Base-by-base conservation (phyloP, 2,888 invertebrate species). In the Dryomyza anilis region DNA sequence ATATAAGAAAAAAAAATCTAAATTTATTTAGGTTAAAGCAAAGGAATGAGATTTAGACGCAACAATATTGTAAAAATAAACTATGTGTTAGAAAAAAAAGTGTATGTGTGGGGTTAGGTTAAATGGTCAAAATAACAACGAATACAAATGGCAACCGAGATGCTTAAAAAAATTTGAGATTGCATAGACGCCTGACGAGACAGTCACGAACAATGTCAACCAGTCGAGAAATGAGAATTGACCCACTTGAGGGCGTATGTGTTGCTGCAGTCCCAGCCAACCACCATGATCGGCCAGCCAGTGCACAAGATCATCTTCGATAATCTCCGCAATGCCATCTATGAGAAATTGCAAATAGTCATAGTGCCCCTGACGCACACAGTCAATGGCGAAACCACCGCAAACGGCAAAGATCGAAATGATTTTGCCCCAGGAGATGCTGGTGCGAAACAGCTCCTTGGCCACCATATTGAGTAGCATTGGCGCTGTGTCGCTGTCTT, bases 201-300 rank as follows among this genome's bases (percentile, higher is more conserved):
- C 70, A 25, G 78, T 72, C 56, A 82, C 81, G 66, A 83, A 82
- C 21, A 83, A 64, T 23, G 82, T 81, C 57, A 83, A 67, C 78
- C 81, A 80, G 66, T 80, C 82, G 1, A 83, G 73, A 71, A 83
- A 79, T 63, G 81, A 78, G 64, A 81, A 77, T 69, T 80, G 76
- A 6, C 78, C 76, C 10, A 71, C 73, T 33, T 76, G 76, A 12
- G 81, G 81, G 10, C 78, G 69, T 52, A 81, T 81, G 55, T 83
- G 81, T 65, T 81, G 76, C 58, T 81, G 79, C 16, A 83, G 67
- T 19, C 83, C 83, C 64, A 76, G 66, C 95, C 95, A 95, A 81
- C 95, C 95, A 27, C 94, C 94, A 75, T 93, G 91, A 46, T 88
- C 85, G 48, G 90, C 89, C 27, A 95, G 88, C 95, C 95, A 95